A percentile compares a stretch with the other conserved stretches of the same genome.
Conservation (phyloP, 1,140 invertebrate species). For the Drosophila littoralis region DNA sequence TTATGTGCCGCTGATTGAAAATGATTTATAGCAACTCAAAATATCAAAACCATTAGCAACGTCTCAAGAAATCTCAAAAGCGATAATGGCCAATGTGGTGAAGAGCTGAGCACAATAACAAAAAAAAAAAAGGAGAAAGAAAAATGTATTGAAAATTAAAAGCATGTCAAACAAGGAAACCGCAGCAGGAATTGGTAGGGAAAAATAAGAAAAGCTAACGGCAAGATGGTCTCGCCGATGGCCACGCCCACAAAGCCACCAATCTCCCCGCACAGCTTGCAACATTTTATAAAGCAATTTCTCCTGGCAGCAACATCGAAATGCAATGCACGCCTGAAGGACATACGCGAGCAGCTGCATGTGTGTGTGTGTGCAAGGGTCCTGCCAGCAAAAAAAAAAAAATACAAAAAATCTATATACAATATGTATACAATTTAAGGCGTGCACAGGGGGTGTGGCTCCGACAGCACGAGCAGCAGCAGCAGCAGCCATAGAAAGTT, state of each 20-base stretch:
- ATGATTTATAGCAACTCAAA: constrained; percentile 58
- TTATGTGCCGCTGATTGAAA: constrained; percentile 20
- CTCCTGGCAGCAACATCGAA: constrained; percentile 71
- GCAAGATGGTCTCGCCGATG: constrained; percentile 55
- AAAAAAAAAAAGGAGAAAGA: not conserved
- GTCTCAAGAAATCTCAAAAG: constrained; percentile 36
- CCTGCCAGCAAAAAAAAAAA: constrained; percentile 30
- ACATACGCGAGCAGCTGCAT: constrained; percentile 36
- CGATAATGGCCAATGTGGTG: constrained; percentile 15
- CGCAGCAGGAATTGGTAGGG: constrained; percentile 42
- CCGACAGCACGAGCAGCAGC: constrained; percentile 17
- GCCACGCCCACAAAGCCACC: constrained; percentile 61
- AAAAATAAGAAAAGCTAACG: constrained; percentile 38
- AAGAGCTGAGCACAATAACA: not conserved
- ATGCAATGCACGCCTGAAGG: constrained; percentile 76
- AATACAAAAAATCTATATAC: constrained; percentile 19
- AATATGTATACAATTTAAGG: constrained; percentile 47
- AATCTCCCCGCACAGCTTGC: constrained; percentile 54
- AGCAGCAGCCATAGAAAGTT: constrained; percentile 72
- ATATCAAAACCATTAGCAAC: constrained; percentile 54
- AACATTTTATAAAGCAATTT: constrained; percentile 80
- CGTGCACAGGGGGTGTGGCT: constrained; percentile 10
- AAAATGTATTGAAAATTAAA: constrained; percentile 61
- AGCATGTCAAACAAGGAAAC: constrained; percentile 65
- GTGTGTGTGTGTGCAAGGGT: constrained; percentile 41